Conservation (phyloP, 1,140 invertebrate genomes). For the Trichoplusia ni region DNA sequence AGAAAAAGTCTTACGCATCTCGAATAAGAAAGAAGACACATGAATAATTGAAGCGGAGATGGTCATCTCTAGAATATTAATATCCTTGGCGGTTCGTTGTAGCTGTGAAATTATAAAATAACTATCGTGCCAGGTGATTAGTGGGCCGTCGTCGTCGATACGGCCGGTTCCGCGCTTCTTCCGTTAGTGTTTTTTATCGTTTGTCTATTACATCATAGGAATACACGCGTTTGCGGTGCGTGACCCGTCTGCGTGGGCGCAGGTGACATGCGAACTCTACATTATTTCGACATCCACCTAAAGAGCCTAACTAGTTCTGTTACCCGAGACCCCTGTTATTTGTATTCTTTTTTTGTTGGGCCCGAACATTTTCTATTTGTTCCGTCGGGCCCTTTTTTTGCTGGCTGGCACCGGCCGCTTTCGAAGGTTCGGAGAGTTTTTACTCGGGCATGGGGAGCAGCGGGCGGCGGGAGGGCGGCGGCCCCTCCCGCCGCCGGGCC, state of each 20-base stretch:
- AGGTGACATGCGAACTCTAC: constrained; percentile 70
- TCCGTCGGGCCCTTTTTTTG: constrained; percentile 77
- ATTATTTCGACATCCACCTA: constrained; percentile 55
- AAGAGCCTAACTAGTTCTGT: constrained; percentile 66
- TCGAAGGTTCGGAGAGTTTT: constrained; percentile 72
- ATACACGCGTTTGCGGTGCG: constrained; percentile 47
- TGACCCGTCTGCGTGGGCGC: constrained; percentile 70
- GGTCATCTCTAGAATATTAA: constrained; percentile 42
- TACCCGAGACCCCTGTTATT: constrained; percentile 71
- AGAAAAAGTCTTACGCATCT: constrained; percentile 46
- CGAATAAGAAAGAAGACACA: constrained; percentile 42
- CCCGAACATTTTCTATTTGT: constrained; percentile 75
- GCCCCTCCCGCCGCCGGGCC: constrained; percentile 54
- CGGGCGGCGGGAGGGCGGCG: constrained; percentile 44
- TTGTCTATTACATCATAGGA: constrained; percentile 71
- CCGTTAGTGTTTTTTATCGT: constrained; percentile 66
- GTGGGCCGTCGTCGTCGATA: constrained; percentile 43
- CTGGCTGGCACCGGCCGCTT: constrained; percentile 66
- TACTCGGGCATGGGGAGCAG: constrained; percentile 50
- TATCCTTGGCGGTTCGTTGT: constrained; percentile 17
- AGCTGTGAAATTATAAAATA: constrained; percentile 42
- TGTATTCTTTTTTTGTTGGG: constrained; percentile 63
- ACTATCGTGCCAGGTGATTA: constrained; percentile 50
- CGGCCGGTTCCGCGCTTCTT: constrained; percentile 62
- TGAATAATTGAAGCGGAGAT: constrained; percentile 48